phyloP scores from a whole-genome alignment of 1,140 invertebrate genomes.

The Uloborus diversus region DNA sequence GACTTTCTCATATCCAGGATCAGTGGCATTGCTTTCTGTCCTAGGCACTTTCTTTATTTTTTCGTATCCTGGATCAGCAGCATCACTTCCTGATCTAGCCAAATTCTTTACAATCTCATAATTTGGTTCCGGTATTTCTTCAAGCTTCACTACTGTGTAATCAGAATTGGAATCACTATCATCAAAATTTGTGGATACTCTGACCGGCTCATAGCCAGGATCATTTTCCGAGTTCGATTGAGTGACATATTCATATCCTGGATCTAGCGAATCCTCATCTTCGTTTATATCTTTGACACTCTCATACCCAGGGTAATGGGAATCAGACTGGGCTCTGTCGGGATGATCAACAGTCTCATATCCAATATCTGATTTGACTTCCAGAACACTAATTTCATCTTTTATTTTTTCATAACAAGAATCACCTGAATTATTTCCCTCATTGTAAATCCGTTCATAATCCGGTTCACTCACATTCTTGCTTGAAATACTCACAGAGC shows the following conservation, averaged over 20 bases:
- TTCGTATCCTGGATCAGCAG: constrained; percentile 51
- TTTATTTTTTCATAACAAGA: constrained; percentile 52
- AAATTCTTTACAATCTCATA: constrained; percentile 50
- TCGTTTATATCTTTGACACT: constrained; percentile 33
- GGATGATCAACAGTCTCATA: background rate
- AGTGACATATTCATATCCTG: constrained; percentile 45
- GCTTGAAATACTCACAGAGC: background rate
- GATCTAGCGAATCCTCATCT: constrained; percentile 47
- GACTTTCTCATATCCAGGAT: constrained; percentile 49
- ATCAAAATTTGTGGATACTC: constrained; percentile 27
- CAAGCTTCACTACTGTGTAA: constrained; percentile 39
- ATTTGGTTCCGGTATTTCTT: constrained; percentile 15
- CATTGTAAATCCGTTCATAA: constrained; percentile 51
- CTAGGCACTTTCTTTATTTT: constrained; percentile 47
- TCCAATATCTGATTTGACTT: background rate
- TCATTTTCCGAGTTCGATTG: constrained; percentile 18
- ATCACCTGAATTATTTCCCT: constrained; percentile 39
- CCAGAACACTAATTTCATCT: constrained; percentile 2
- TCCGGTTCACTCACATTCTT: constrained; percentile 22
- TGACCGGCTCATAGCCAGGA: constrained; percentile 47
- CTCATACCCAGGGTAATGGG: constrained; percentile 34
- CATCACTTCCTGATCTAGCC: constrained; percentile 35
- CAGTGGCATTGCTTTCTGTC: constrained; percentile 46
- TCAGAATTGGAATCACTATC: constrained; percentile 49
- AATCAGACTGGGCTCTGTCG: background rate